Percentiles rank a stretch among this genome's conserved stretches.
phyloP scores from a whole-genome alignment of 2,797 vertebrate genomes.

The Argentina silus region DNA sequence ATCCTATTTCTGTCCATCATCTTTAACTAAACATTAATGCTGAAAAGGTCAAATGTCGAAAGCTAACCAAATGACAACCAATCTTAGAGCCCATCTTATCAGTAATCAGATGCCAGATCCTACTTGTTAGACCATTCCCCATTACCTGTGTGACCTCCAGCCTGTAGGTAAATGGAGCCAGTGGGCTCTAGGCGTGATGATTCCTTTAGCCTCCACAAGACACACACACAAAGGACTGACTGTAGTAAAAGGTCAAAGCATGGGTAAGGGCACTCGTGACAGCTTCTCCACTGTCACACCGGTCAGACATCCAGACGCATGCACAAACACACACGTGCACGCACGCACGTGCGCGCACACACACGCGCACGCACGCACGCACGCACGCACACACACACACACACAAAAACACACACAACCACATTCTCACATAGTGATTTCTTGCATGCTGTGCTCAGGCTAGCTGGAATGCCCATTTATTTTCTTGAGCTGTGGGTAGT shows the following conservation, averaged over 20 bases:
- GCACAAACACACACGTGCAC: neutral
- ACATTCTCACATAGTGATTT: neutral
- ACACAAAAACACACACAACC: neutral
- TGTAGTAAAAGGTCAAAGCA: conserved; percentile 64
- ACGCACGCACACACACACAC: neutral
- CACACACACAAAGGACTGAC: conserved; percentile 64
- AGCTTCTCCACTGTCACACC: conserved; percentile 38
- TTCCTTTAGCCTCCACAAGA: conserved; percentile 63
- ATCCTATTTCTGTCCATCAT: too few relatives aligned
- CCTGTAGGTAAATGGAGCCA: conserved; percentile 54
- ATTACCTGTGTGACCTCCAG: conserved; percentile 52
- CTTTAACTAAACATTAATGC: too few relatives aligned
- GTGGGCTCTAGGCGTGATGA: conserved; percentile 52
- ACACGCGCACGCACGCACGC: neutral
- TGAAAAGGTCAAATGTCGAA: too few relatives aligned
- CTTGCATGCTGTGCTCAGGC: conserved; percentile 10
- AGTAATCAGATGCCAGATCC: conserved; percentile 42
- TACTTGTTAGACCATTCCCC: conserved; percentile 49
- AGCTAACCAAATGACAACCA: too few relatives aligned
- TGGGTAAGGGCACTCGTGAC: conserved; percentile 60
- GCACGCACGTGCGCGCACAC: neutral
- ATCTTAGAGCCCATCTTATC: conserved; percentile 24
- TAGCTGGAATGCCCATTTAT: conserved; percentile 22
- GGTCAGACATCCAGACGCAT: neutral
- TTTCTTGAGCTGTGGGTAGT: conserved; percentile 36